phyloP scores from a whole-genome alignment of 30 jellyfish, hydroid and myxozoan genomes.

The Pelagia noctiluca region DNA sequence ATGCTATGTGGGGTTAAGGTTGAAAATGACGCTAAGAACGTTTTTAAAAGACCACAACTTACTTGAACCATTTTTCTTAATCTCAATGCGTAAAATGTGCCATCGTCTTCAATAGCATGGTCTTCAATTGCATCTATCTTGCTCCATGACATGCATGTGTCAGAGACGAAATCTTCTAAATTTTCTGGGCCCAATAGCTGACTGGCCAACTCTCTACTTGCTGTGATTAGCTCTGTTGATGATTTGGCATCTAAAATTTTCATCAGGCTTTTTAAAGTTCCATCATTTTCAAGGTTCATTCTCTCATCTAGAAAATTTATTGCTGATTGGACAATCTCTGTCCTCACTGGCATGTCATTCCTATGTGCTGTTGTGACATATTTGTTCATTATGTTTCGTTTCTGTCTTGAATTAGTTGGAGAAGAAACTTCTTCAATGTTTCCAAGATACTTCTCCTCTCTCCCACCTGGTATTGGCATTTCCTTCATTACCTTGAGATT shows the following conservation, averaged over 20 bases:
- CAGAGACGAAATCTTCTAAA: conserved; percentile 20
- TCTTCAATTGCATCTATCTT: conserved; percentile 18
- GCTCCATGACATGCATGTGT: conserved; percentile 26
- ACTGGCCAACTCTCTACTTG: conserved; percentile 21
- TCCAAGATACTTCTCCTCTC: conserved; percentile 25
- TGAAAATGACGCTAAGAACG: conserved; percentile 19
- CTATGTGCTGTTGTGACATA: conserved; percentile 30
- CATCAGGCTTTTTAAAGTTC: conserved; percentile 20
- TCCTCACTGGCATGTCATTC: conserved; percentile 20
- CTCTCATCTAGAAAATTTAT: conserved; percentile 37
- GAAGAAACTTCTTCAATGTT: conserved; percentile 1
- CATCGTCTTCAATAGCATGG: conserved; percentile 33
- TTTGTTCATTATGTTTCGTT: conserved; percentile 6
- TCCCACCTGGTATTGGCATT: conserved; percentile 53
- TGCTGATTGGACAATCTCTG: conserved; percentile 40
- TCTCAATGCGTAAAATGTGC: conserved; percentile 38
- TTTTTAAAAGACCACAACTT: conserved; percentile 11
- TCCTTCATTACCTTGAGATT: conserved; percentile 34
- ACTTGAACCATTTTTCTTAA: conserved; percentile 34
- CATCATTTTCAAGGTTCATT: conserved; percentile 33
- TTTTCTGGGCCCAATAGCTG: conserved; percentile 12
- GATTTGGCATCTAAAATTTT: conserved; percentile 16
- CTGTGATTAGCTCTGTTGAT: conserved; percentile 4
- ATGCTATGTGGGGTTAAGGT: conserved; percentile 59
- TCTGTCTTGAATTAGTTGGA: conserved; percentile 1